Evolutionary conservation across 2,888 invertebrate species (phyloP), one percentile per base, ranked within the genome.

Genomic region (Microdon myrmicae): DNA sequence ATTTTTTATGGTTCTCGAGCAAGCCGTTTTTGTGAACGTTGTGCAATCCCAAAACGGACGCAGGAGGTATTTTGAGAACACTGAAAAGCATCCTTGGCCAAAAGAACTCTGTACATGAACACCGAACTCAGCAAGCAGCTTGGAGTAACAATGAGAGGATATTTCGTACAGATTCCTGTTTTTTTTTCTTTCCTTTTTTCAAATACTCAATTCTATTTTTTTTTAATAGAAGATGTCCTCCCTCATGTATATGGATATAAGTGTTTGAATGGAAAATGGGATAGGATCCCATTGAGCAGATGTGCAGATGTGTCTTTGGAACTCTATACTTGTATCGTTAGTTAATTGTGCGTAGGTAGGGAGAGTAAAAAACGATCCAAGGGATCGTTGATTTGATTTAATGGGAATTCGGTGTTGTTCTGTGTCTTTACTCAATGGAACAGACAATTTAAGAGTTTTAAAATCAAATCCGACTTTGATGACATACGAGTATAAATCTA

Each of bases 271-370:
- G 28, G 39, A 45, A n/a, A n/a, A n/a, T 55, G 38, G 4, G 8
- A 32, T 44, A 32, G 54, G 39, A 29, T 64, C 61, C 61, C 49
- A 29, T 39, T 16, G 55, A 35, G 56, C 51, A 64, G 64, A 61
- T 61, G 61, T 51, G 44, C 61, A 55, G 49, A 64, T 45, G 56
- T 45, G 39, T 55, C 49, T 55, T 39, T 17, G 13, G 16, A 45
- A 28, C 25, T 20, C 17, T 22, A 20, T n/a, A n/a, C 2, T n/a
- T 12, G 12, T 16, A 25, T 20, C 20, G 4, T 43, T 35, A 19
- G 20, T n/a, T n/a, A n/a, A n/a, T n/a, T 20, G 31, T 56, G 51
- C 43, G 47, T 51, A 56, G 45, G 51, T 56, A 64, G 51, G 29
- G 32, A 31, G 17, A n/a, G 25, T 47, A 26, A 56, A 34, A 23